These are phyloP conservation scores for zebrafish (Danio rerio) DNA, from an alignment of 2,113 vertebrate genomes.

Conservation along the genomic window DNA sequence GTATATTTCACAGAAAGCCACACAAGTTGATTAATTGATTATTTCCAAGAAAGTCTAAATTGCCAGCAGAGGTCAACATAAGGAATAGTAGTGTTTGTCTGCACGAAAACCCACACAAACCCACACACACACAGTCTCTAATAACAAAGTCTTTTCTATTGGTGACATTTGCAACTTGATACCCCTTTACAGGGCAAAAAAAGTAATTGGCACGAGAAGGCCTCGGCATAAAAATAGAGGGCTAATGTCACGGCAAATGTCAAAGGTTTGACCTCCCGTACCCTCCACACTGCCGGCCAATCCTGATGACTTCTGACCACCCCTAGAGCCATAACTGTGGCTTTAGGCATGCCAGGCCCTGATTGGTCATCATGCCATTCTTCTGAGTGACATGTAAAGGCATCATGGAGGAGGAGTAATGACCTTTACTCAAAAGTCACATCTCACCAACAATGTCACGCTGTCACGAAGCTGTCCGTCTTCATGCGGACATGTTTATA, in stretches of 20 bases:
- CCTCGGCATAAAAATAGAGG: slow-evolving; percentile 62
- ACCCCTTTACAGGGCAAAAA: slow-evolving; percentile 52
- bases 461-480: slow-evolving; percentile 50
- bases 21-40: slow-evolving; percentile 61
- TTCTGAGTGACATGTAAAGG: slow-evolving; percentile 55
- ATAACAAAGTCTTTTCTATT: slow-evolving; percentile 59
- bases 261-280: slow-evolving; percentile 58
- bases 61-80: slow-evolving; percentile 54
- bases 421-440: slow-evolving; percentile 58
- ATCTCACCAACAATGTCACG: slow-evolving; percentile 45
- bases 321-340: slow-evolving; percentile 49
- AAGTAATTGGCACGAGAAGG: slow-evolving; percentile 59
- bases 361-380: slow-evolving; percentile 42
- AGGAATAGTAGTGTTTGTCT: not conserved
- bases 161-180: slow-evolving; percentile 65
- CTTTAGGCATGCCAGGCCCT: slow-evolving; percentile 40
- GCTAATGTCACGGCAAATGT: slow-evolving; percentile 63
- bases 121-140: slow-evolving; percentile 39
- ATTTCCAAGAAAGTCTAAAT: slow-evolving; percentile 41
- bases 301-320: slow-evolving; percentile 53
- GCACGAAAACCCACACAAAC: not conserved
- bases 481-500: slow-evolving; percentile 20
- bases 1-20: slow-evolving; percentile 57
- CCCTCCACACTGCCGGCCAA: slow-evolving; percentile 43
- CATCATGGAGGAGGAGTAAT: slow-evolving; percentile 45